Percentiles rank a stretch among this genome's conserved stretches.
Evolutionary conservation across 1,140 invertebrate species (phyloP).

Genomic region (Rhyzopertha dominica): DNA sequence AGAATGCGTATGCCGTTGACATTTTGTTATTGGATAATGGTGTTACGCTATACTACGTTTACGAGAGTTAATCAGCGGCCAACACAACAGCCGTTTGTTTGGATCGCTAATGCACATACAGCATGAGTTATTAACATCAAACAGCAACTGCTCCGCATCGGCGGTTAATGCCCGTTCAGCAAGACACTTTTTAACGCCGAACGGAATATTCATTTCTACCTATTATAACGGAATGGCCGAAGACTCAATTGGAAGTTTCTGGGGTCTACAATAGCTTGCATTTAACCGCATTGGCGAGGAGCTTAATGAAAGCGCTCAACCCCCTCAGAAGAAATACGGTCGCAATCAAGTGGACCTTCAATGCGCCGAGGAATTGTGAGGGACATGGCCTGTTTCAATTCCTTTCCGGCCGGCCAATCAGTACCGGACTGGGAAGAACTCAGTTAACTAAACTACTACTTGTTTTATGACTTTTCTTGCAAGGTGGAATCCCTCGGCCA

Average conservation of each 20-base stretch:
- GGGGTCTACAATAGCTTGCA: slow-evolving; percentile 33
- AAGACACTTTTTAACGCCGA: no score
- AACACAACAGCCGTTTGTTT: no score
- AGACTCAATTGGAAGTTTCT: slow-evolving; percentile 35
- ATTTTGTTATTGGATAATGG: no score
- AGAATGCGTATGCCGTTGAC: no score
- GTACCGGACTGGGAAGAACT: slow-evolving; percentile 19
- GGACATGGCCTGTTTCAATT: slow-evolving; percentile 39
- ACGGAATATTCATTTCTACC: no score
- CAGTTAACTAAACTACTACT: slow-evolving; percentile 25
- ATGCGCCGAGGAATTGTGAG: slow-evolving; percentile 40
- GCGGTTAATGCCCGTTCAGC: no score
- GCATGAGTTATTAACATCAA: no score
- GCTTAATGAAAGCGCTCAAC: slow-evolving; percentile 37
- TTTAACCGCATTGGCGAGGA: slow-evolving; percentile 32
- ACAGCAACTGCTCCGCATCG: no score
- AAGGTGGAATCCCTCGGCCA: neutral
- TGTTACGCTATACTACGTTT: no score
- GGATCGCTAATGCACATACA: no score
- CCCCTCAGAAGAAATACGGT: slow-evolving; percentile 39
- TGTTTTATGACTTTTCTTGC: slow-evolving; percentile 15
- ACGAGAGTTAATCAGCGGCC: no score
- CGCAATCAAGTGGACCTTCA: slow-evolving; percentile 42
- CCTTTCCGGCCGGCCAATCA: slow-evolving; percentile 39
- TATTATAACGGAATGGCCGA: slow-evolving; percentile 32